These are phyloP conservation scores for Silurus glanis DNA, from an alignment of 2,113 vertebrate genomes.

Conservation along the genomic window DNA sequence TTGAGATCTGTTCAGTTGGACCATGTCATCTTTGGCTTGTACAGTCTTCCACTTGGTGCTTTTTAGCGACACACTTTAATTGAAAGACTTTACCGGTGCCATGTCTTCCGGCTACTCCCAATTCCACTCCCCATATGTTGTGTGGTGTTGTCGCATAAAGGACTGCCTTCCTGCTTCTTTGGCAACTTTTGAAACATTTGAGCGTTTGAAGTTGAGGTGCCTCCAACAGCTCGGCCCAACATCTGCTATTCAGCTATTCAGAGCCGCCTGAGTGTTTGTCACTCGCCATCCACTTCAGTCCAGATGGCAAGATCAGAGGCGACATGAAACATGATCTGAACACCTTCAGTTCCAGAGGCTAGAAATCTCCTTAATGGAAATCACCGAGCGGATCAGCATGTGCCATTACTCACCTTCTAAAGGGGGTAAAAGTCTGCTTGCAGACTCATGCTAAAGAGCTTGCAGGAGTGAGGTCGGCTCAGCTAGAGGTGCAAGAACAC, in stretches of 20 bases:
- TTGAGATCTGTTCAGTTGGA: background rate
- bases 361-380: conserved; percentile 37
- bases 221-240: conserved; percentile 5
- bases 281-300: conserved; percentile 17
- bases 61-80: background rate
- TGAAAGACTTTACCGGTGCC: background rate
- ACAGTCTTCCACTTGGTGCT: background rate
- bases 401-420: conserved; percentile 42
- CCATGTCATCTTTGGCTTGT: background rate
- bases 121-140: background rate
- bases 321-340: conserved; percentile 36
- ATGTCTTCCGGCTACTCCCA: background rate
- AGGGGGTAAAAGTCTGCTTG: conserved; percentile 9
- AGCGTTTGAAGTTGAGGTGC: conserved; percentile 28
- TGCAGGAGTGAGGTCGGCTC: conserved; percentile 13
- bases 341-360: conserved; percentile 27
- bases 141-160: background rate
- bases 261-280: conserved; percentile 12
- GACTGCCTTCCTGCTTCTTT: background rate
- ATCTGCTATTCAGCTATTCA: conserved; percentile 30
- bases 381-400: conserved; percentile 36
- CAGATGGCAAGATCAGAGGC: conserved; percentile 44
- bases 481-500: conserved; percentile 28
- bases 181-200: conserved; percentile 25
- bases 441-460: background rate